These are phyloP conservation scores for Corythornis madagascariensis DNA, from an alignment of 2,113 vertebrate species.

Conservation along the genomic window DNA sequence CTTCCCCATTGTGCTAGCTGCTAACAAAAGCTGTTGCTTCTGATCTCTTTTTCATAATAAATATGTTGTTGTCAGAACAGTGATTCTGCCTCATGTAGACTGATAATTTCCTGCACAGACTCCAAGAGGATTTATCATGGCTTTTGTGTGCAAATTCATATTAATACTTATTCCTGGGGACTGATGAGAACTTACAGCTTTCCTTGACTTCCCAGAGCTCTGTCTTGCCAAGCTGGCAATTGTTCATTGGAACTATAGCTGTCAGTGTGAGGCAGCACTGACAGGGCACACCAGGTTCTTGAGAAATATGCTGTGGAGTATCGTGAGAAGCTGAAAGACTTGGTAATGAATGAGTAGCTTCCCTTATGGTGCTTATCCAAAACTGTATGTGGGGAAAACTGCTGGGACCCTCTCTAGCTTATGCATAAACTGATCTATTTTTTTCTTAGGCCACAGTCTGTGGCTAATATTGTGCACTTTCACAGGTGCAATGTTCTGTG, in stretches of 20 bases:
- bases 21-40: not conserved
- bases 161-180: not conserved
- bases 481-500: fast-evolving
- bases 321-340: not conserved
- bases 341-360: not conserved
- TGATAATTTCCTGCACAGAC: not conserved
- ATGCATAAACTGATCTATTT: not conserved
- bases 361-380: not conserved
- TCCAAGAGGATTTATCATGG: not conserved
- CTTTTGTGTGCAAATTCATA: not conserved
- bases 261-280: not conserved
- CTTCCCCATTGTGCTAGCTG: not conserved
- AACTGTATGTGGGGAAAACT: not conserved
- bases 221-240: not conserved
- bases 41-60: not conserved
- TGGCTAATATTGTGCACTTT: not conserved
- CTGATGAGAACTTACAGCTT: not conserved
- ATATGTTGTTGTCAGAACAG: not conserved
- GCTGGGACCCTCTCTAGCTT: not conserved
- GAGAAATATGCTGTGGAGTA: not conserved
- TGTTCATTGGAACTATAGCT: not conserved
- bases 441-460: not conserved
- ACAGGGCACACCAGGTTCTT: not conserved
- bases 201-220: not conserved
- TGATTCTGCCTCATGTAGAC: not conserved